phyloP scores from a whole-genome alignment of 2,888 invertebrate genomes.

The Amorpha juglandis region DNA sequence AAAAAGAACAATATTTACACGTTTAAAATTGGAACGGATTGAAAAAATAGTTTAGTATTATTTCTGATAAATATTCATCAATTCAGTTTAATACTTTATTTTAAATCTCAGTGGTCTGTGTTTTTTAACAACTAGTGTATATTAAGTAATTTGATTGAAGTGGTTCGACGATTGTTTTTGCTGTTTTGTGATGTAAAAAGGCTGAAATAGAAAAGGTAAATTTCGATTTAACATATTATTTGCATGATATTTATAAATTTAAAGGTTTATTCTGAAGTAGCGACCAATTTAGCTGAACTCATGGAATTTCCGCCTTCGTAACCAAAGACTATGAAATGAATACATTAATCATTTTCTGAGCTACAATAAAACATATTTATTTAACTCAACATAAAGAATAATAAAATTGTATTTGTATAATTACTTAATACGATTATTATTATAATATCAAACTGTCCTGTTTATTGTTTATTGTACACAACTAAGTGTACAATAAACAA shows the following conservation, averaged over 20 bases:
- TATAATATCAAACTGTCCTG: no score
- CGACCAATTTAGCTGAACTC: not conserved
- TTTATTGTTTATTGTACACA: no score
- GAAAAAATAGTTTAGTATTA: not conserved
- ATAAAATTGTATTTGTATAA: no score
- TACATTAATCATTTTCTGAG: not conserved
- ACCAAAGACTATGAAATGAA: not conserved
- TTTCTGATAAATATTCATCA: not conserved
- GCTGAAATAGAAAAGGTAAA: conserved; percentile 10
- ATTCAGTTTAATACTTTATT: not conserved
- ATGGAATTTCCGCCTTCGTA: not conserved
- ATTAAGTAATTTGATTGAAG: not conserved
- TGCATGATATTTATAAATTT: not conserved
- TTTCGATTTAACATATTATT: no score
- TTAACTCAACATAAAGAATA: no score
- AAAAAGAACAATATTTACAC: not conserved
- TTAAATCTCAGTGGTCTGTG: not conserved
- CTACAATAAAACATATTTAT: not conserved
- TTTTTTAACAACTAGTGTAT: not conserved
- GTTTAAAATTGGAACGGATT: not conserved
- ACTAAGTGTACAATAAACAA: no score
- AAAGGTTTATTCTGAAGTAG: not conserved
- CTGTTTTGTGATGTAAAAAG: conserved; percentile 4
- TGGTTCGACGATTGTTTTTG: conserved; percentile 3
- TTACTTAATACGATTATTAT: no score